phyloP scores from a whole-genome alignment of 2,888 invertebrate species.

The Xanthorhoe spadicearia region DNA sequence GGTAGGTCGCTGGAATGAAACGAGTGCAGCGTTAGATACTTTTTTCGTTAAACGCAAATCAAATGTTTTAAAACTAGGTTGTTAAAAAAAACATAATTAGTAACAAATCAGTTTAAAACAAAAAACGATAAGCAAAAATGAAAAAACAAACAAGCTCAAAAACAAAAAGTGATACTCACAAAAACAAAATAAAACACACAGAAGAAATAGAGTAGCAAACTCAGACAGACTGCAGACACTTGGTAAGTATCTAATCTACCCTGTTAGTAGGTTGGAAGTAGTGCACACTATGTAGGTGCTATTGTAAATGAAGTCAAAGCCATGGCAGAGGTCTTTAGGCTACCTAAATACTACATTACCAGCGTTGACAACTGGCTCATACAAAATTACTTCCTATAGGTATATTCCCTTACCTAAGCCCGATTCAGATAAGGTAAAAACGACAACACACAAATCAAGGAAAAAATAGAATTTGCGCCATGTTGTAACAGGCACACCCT shows the following conservation, averaged over 20 bases:
- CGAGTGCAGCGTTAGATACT: background rate
- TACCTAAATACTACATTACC: too few species aligned
- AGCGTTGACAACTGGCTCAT: too few species aligned
- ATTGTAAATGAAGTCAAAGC: too few species aligned
- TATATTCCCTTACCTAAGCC: too few species aligned
- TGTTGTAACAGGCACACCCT: slow-evolving; percentile 48
- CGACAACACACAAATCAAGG: slow-evolving; percentile 16
- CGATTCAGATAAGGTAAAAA: too few species aligned
- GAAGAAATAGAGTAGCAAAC: background rate
- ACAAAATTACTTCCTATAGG: too few species aligned
- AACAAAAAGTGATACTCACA: slow-evolving; percentile 39
- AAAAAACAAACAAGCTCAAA: slow-evolving; percentile 30
- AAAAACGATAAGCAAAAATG: background rate
- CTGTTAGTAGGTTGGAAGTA: background rate
- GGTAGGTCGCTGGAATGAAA: slow-evolving; percentile 85
- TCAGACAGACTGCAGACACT: background rate
- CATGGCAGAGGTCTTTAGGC: too few species aligned
- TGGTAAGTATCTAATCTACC: background rate
- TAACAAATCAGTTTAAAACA: slow-evolving; percentile 6
- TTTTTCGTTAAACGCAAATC: background rate
- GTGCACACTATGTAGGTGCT: too few species aligned
- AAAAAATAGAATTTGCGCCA: slow-evolving; percentile 27
- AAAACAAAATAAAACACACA: slow-evolving; percentile 25
- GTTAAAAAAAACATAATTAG: background rate
- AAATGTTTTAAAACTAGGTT: background rate